Base-by-base conservation (phyloP, 2,797 vertebrate species). In the Chaenodraco wilsoni region DNA sequence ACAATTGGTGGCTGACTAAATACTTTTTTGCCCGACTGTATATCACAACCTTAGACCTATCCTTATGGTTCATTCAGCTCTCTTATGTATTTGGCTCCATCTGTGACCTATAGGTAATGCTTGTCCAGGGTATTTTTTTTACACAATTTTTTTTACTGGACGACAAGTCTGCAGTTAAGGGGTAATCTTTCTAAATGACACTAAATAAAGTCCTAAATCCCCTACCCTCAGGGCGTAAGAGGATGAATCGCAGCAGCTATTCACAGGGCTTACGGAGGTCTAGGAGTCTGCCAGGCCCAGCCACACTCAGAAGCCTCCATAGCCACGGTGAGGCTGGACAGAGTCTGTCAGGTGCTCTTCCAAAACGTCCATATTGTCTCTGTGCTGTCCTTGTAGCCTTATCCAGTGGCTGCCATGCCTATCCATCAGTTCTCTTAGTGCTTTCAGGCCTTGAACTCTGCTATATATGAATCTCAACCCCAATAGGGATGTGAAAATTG, bases 191-290 rank as follows among this genome's bases (percentile, higher is more conserved):
- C 78, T 92, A 92, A 93, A 92, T 90, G 91, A 81, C 85, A 86
- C 92, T 91, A 94, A 93, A 93, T 92, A 90, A 91, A 92, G 89
- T 90, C 72, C 73, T 81, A 91, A 93, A 94, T 92, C 89, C 83
- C 68, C 83, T 83, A 55, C 81, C 65, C 88, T 85, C 71, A 54
- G 78, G 71, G 61, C 67, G 58, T 91, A 94, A 94, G 92, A 92
- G 92, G 94, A 94, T 94, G 88, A 94, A 92, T 92, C 84, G 85
- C 87, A 76, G 83, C 84, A 84, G 52, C 81, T 81, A 71, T 84
- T 76, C 70, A 52, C 74, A 72, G 85, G 84, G 90, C 89, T 93
- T 92, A 93, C 56, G 31, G 87, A 79, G 76, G 87, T 78, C 88
- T 87, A 91, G 85, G 77, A 82, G 76, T 82, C 69, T 81, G 82